Evolutionary conservation across 2,797 vertebrate genomes (phyloP).

Genomic region (Poecile montanus): DNA sequence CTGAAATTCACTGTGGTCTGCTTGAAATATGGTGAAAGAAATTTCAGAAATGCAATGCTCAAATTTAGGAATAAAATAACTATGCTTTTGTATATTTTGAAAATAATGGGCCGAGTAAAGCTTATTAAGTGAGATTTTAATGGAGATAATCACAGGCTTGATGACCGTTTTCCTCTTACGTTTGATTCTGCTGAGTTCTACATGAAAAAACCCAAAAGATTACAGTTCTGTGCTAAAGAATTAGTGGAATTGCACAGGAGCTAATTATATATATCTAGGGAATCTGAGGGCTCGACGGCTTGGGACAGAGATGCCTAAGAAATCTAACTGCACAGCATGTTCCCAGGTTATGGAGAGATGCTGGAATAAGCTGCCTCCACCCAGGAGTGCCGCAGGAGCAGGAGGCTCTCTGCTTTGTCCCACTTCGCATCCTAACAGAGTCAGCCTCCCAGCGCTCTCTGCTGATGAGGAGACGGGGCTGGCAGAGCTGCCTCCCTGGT

Average conservation of each 20-base stretch:
- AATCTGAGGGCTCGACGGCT: background rate
- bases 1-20: background rate
- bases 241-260: background rate
- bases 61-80: background rate
- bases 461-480: background rate
- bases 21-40: background rate
- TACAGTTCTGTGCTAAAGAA: background rate
- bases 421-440: background rate
- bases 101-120: background rate
- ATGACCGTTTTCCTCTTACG: background rate
- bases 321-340: background rate
- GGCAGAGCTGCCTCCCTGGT: background rate
- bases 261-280: background rate
- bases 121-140: background rate
- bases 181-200: background rate
- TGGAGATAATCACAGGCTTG: background rate
- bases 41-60: background rate
- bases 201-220: background rate
- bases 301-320: background rate
- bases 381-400: rapidly evolving
- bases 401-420: background rate
- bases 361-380: background rate
- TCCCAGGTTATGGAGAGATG: background rate
- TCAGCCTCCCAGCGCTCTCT: background rate
- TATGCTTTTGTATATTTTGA: background rate